Evolutionary conservation across 2,888 invertebrate genomes (phyloP).

Genomic region (Heteropelma amictum): DNA sequence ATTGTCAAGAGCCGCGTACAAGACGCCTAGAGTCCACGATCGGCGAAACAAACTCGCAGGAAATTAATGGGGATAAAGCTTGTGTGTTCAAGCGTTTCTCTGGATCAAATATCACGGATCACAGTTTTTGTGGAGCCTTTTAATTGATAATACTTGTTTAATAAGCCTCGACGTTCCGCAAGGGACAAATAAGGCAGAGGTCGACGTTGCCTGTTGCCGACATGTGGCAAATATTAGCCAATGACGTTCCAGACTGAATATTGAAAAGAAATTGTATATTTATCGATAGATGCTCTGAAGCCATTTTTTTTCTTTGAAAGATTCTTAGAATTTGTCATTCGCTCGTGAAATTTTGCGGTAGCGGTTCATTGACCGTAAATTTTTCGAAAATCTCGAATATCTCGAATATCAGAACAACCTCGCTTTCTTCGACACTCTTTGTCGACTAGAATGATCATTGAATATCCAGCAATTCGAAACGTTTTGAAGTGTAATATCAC

Average conservation of each 20-base stretch:
- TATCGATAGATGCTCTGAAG: too few species aligned
- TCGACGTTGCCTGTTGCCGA: too few species aligned
- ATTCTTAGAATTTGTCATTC: too few species aligned
- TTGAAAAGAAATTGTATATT: slow-evolving; percentile 51
- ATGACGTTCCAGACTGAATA: slow-evolving; percentile 30
- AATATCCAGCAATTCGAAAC: too few species aligned
- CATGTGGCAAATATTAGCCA: not conserved
- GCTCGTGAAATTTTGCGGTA: too few species aligned
- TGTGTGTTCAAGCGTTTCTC: slow-evolving; percentile 22
- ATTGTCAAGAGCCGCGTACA: slow-evolving; percentile 15
- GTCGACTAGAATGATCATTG: too few species aligned
- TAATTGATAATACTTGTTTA: slow-evolving; percentile 39
- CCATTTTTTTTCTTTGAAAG: too few species aligned
- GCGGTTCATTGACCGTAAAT: too few species aligned
- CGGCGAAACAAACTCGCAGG: slow-evolving; percentile 29
- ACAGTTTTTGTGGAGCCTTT: slow-evolving; percentile 16
- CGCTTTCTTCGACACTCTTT: too few species aligned
- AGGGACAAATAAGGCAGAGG: too few species aligned
- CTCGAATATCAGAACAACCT: too few species aligned
- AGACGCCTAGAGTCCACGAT: not conserved
- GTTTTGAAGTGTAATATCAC: slow-evolving; percentile 15
- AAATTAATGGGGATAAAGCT: slow-evolving; percentile 34
- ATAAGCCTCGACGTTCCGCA: slow-evolving; percentile 1
- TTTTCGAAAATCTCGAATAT: too few species aligned
- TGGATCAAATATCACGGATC: slow-evolving; percentile 15